Base-by-base conservation (phyloP, 1,140 invertebrate species). In the Hylaeus anthracinus region DNA sequence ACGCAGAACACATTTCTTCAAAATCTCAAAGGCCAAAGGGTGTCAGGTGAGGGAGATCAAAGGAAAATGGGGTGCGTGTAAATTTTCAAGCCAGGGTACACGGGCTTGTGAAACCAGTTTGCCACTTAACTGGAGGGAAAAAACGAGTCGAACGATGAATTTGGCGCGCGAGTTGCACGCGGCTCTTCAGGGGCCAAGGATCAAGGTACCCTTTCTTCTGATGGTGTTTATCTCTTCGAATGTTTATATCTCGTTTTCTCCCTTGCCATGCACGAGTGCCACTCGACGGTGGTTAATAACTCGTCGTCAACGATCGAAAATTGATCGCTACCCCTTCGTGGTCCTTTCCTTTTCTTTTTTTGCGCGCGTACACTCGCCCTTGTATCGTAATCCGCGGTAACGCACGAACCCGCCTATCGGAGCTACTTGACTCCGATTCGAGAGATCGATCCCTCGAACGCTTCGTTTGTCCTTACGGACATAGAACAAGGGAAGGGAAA, bases 201-300 rank as follows among this genome's bases (percentile, higher is more conserved):
- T 82, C 56, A 53, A 67, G 64, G 12, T 75, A 39, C 66, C 72
- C 51, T 41, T 58, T 15, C 39, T 81, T 53, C 26, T 39, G 45
- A 26, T 26, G 37, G 1, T 60, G 48, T 82, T 66, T 76, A 61
- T 79, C 72, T 61, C n/a, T 9, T 15, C 53, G 15, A 53, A 69
- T 83, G 79, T 88, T 85, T 86, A 78, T 87, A 67, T 87, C 75
- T 73, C 70, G 75, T 79, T 84, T 55, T 3, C 26, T 53, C 55
- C 63, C 9, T 56, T 14, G 48, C 67, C 58, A 76, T 58, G 73
- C 10, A 71, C 72, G 43, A 86, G 77, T 48, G 70, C 45, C 72
- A 77, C 85, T 87, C 72, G 56, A 72, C 61, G 56, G 53, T 67
- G 78, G 79, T 76, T 87, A 84, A 87, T 87, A 86, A 87, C 45